These are phyloP conservation scores for Neolamprologus toae DNA, from an alignment of 2,113 vertebrate species.

Conservation along the genomic window DNA sequence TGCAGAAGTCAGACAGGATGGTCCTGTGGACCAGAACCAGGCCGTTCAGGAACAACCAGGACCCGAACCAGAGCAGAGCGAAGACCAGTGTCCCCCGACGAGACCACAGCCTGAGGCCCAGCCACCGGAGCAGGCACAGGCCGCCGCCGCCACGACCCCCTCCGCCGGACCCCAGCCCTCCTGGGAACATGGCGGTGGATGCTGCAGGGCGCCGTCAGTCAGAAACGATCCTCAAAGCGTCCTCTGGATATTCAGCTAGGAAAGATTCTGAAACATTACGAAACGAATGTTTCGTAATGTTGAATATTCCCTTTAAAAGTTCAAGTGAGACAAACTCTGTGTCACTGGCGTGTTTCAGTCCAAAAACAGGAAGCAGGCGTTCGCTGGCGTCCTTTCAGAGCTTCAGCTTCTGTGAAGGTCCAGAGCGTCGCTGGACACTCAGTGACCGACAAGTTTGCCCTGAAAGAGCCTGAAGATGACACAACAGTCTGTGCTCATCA, in stretches of 20 bases:
- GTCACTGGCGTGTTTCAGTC: background rate
- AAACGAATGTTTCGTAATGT: background rate
- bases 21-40: constrained; percentile 79
- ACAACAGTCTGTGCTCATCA: background rate
- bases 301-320: background rate
- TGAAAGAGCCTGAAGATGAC: background rate
- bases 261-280: background rate
- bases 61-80: constrained; percentile 76
- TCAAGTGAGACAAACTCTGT: background rate
- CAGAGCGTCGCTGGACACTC: background rate
- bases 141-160: background rate
- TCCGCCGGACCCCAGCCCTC: background rate
- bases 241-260: background rate
- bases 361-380: fast-evolving
- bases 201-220: background rate
- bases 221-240: background rate
- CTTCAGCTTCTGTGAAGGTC: background rate
- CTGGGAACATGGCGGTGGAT: constrained; percentile 9
- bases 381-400: background rate
- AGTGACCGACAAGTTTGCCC: fast-evolving
- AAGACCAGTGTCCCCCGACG: constrained; percentile 71
- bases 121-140: constrained; percentile 56
- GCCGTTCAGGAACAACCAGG: constrained; percentile 78
- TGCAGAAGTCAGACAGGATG: constrained; percentile 86
- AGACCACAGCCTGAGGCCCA: constrained; percentile 66